A percentile compares a stretch with the other conserved stretches of the same genome.
These are phyloP conservation scores for Lagenorhynchus albirostris DNA, from an alignment of 2,113 vertebrate species.

Conservation along the genomic window DNA sequence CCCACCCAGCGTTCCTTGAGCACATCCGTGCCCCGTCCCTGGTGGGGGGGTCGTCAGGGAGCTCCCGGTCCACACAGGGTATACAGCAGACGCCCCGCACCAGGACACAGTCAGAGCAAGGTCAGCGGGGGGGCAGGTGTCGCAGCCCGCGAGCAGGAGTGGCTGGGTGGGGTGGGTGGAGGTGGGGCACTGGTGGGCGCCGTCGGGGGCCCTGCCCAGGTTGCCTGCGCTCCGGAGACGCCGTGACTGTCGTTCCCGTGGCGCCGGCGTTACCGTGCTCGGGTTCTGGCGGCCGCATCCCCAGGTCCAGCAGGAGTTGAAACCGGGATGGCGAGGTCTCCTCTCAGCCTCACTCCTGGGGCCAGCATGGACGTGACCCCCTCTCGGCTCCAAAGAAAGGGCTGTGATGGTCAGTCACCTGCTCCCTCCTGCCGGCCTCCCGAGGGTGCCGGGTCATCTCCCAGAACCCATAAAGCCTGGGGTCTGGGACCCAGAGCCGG, in stretches of 20 bases:
- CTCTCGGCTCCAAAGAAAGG: rapidly evolving
- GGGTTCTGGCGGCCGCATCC: rapidly evolving
- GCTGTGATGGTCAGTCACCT: not conserved
- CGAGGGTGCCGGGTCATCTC: rapidly evolving
- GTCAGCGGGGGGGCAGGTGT: not conserved
- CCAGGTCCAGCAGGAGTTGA: not conserved
- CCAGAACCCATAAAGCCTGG: not conserved
- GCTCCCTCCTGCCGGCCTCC: not conserved
- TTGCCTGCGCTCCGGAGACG: rapidly evolving
- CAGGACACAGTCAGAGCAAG: not conserved
- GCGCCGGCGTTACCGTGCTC: rapidly evolving
- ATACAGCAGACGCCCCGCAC: rapidly evolving
- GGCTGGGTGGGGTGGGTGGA: too few relatives aligned
- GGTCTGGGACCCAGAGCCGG: not conserved
- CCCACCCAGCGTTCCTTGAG: rapidly evolving
- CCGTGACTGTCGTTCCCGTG: not conserved
- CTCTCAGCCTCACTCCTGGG: not conserved
- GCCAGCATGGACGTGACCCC: too few relatives aligned
- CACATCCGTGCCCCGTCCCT: not conserved
- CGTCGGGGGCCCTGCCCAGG: rapidly evolving
- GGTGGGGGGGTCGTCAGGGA: not conserved
- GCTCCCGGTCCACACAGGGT: rapidly evolving
- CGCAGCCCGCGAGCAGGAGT: rapidly evolving
- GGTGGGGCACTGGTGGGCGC: too few relatives aligned
- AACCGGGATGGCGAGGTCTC: not conserved